Conservation (phyloP, 2,888 invertebrate species). For the Eupelmus urozonus region DNA sequence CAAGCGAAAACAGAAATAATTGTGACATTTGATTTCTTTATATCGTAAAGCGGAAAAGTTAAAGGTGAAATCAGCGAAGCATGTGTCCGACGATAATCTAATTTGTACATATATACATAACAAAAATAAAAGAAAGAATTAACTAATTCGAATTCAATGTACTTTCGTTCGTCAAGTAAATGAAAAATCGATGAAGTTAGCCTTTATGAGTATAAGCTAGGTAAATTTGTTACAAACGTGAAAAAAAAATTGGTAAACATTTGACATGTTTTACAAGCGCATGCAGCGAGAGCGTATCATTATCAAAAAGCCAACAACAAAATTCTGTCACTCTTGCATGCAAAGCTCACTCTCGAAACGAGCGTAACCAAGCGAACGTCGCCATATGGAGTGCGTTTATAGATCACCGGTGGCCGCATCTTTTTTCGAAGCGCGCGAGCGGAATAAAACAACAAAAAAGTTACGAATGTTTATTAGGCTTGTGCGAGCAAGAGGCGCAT, state of each 20-base stretch:
- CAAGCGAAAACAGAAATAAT: too few relatives aligned
- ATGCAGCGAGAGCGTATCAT: conserved; percentile 17
- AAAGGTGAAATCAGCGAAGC: conserved; percentile 53
- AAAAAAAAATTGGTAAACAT: conserved; percentile 19
- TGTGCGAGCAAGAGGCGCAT: conserved; percentile 22
- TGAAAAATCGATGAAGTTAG: conserved; percentile 46
- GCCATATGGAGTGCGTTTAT: too few relatives aligned
- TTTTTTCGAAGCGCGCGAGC: too few relatives aligned
- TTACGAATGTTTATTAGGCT: conserved; percentile 23
- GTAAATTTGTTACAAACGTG: conserved; percentile 48
- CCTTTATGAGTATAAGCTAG: conserved; percentile 47
- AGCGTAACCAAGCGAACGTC: too few relatives aligned
- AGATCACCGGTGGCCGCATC: too few relatives aligned
- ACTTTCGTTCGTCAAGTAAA: conserved; percentile 44
- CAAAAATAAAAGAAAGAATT: conserved; percentile 41
- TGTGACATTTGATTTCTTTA: conserved; percentile 66
- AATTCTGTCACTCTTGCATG: conserved; percentile 26
- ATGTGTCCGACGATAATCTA: conserved; percentile 58
- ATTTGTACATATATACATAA: conserved; percentile 59
- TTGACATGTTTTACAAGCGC: conserved; percentile 29
- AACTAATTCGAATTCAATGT: conserved; percentile 57
- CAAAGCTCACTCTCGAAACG: conserved; percentile 1
- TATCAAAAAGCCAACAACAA: conserved; percentile 3
- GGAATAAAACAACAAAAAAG: not conserved
- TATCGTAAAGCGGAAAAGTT: conserved; percentile 45